Percentiles rank a stretch among this genome's conserved stretches.
These are phyloP conservation scores for Ceratitis capitata DNA, from an alignment of 1,140 invertebrate species.

Conservation along the genomic window DNA sequence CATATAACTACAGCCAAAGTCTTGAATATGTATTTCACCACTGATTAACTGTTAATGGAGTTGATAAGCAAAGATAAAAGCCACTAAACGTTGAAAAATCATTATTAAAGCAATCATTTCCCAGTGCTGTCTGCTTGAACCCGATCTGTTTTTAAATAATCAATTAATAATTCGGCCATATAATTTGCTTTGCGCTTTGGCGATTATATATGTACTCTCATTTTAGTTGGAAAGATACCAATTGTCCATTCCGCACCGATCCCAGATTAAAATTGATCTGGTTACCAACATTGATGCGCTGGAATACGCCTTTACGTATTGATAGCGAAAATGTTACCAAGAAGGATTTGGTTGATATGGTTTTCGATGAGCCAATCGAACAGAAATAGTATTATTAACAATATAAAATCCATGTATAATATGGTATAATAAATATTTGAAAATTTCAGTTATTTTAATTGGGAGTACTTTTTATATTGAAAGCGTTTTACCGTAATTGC, in stretches of 20 bases:
- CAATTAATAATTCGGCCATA: background rate
- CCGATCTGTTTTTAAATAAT: background rate
- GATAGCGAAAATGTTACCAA: constrained; percentile 24
- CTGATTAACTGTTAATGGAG: background rate
- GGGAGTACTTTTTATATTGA: too few species aligned
- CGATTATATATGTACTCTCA: background rate
- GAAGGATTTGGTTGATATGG: background rate
- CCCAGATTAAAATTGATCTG: background rate
- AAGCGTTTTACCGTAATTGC: too few species aligned
- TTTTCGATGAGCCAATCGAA: constrained; percentile 6
- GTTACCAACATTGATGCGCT: constrained; percentile 4
- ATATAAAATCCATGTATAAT: too few species aligned
- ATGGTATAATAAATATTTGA: too few species aligned
- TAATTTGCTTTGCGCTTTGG: background rate
- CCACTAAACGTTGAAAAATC: background rate
- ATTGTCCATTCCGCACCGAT: constrained; percentile 21
- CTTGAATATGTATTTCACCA: too few species aligned
- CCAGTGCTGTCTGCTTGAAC: background rate
- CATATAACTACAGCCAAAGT: too few species aligned
- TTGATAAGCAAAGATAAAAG: too few species aligned
- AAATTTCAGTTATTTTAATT: too few species aligned
- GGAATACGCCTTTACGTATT: constrained; percentile 6
- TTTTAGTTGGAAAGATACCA: constrained; percentile 3
- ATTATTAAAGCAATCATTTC: background rate
- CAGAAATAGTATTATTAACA: background rate